A percentile compares a stretch with the other conserved stretches of the same genome.
These are phyloP conservation scores for Axinella damicornis DNA, from an alignment of 37 sponge, comb jelly and placozoan genomes.

Conservation along the genomic window DNA sequence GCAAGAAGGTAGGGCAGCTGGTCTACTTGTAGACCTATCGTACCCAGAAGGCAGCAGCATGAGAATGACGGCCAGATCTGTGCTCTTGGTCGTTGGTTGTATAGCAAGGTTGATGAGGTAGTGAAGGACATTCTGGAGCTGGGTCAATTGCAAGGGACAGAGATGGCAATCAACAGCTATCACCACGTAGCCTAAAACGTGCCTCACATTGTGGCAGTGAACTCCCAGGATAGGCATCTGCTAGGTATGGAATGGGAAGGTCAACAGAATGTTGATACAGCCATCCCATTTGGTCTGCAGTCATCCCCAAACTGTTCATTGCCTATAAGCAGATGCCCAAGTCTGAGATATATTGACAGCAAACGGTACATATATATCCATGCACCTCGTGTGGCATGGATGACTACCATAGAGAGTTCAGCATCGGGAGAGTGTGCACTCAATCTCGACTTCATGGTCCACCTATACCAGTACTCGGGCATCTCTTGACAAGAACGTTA, in stretches of 20 bases:
- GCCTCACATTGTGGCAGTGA: conserved; percentile 27
- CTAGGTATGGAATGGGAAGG: conserved; percentile 26
- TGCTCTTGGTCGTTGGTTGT: background rate
- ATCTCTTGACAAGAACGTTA: conserved; percentile 11
- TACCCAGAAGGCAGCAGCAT: conserved; percentile 28
- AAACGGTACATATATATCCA: too few relatives aligned
- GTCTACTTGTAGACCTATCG: conserved; percentile 30
- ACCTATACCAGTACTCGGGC: background rate
- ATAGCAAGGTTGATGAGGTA: conserved; percentile 2
- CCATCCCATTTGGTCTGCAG: conserved; percentile 20
- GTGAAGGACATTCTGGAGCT: background rate
- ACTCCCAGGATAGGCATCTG: conserved; percentile 7
- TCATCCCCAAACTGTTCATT: conserved; percentile 30
- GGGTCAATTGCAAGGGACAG: conserved; percentile 8
- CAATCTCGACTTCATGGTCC: background rate
- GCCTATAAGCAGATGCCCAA: conserved; percentile 17
- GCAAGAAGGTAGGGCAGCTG: background rate
- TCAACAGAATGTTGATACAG: background rate
- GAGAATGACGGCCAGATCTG: conserved; percentile 12
- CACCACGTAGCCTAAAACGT: background rate
- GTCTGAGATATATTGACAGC: conserved; percentile 6
- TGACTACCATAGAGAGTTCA: conserved; percentile 6
- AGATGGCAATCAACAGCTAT: conserved; percentile 14
- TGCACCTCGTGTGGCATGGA: conserved; percentile 10
- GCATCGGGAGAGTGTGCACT: background rate